A percentile compares a stretch with the other conserved stretches of the same genome.
These are phyloP conservation scores for Loriculus beryllinus DNA, from an alignment of 2,797 vertebrate genomes.

Conservation along the genomic window DNA sequence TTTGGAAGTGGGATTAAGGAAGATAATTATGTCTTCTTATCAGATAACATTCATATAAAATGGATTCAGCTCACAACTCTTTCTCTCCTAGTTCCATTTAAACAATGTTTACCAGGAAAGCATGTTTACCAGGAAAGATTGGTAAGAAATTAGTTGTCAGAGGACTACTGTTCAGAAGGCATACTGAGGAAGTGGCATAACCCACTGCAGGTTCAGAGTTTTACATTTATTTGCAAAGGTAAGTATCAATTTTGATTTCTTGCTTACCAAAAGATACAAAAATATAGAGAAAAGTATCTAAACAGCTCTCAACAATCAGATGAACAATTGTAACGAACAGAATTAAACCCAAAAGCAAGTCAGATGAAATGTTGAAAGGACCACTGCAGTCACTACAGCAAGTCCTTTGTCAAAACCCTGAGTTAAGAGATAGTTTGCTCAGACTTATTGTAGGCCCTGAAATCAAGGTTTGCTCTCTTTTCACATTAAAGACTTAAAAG, in stretches of 20 bases:
- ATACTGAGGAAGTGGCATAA: not conserved
- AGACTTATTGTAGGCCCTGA: not conserved
- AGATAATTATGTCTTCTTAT: not conserved
- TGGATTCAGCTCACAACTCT: not conserved
- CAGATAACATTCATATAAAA: not conserved
- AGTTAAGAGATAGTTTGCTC: not conserved
- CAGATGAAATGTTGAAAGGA: not conserved
- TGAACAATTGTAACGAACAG: not conserved
- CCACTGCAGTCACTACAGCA: not conserved
- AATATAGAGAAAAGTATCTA: not conserved
- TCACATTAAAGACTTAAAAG: not conserved
- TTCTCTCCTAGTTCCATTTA: not conserved
- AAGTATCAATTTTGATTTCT: not conserved
- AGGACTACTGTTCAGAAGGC: not conserved
- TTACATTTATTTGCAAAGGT: not conserved
- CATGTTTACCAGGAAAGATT: not conserved
- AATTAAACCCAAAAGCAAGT: not conserved
- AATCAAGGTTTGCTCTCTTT: not conserved
- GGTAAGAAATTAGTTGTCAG: not conserved
- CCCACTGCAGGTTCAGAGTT: not conserved
- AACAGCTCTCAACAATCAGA: not conserved
- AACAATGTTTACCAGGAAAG: not conserved
- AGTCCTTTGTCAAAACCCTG: not conserved
- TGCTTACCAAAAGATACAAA: not conserved
- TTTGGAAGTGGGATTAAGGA: not conserved